Conservation (phyloP, 37 sponge, comb jelly and placozoan species). For the Hexactinellida sp. region DNA sequence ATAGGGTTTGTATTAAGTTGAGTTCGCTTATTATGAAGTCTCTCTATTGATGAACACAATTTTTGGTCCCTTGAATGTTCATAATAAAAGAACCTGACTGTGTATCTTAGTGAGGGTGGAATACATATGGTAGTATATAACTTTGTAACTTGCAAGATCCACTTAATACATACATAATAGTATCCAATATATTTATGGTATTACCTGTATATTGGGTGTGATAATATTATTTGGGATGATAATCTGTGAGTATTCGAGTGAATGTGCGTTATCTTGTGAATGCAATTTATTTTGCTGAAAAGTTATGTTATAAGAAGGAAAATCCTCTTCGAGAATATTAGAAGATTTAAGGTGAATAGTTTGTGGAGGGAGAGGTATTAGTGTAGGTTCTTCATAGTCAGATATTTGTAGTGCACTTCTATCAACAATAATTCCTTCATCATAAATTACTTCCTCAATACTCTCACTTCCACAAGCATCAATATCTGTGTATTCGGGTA, state of each 20-base stretch:
- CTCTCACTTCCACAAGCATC: background rate
- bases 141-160: too few species aligned
- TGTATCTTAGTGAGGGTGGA: too few species aligned
- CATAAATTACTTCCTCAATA: conserved; percentile 7
- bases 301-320: background rate
- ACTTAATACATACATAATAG: too few species aligned
- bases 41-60: too few species aligned
- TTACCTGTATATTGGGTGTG: too few species aligned
- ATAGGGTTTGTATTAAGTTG: too few species aligned
- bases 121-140: too few species aligned
- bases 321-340: background rate
- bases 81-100: too few species aligned
- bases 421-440: background rate
- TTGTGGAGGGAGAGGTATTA: background rate
- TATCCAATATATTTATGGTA: too few species aligned
- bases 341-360: background rate
- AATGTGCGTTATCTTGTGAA: background rate
- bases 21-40: too few species aligned
- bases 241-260: background rate
- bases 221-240: background rate
- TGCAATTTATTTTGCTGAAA: background rate
- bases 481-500: background rate
- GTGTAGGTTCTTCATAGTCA: background rate
- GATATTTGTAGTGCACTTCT: background rate
- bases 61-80: too few species aligned